These are phyloP conservation scores for Telmatochromis brichardi DNA, from an alignment of 2,113 vertebrate species.

Conservation along the genomic window DNA sequence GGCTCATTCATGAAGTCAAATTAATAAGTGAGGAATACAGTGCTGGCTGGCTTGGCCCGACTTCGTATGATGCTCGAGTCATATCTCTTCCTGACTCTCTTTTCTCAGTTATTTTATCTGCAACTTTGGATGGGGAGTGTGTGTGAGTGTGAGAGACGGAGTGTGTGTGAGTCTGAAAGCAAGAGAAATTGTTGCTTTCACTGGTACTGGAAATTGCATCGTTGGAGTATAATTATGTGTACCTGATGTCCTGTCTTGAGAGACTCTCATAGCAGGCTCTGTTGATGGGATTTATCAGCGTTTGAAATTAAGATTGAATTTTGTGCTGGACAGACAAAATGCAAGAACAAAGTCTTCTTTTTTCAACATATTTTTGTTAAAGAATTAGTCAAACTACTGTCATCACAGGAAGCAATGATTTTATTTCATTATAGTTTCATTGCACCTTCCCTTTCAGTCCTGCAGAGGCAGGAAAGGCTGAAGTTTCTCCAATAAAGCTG, in stretches of 20 bases:
- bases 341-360: background rate
- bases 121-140: background rate
- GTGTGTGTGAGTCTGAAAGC: background rate
- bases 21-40: slow-evolving; percentile 55
- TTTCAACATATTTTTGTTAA: background rate
- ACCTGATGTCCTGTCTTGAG: background rate
- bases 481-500: background rate
- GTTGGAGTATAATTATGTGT: slow-evolving; percentile 4
- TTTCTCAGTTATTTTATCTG: slow-evolving; percentile 41
- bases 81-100: slow-evolving; percentile 6
- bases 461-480: background rate
- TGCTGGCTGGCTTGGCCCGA: background rate
- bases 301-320: background rate
- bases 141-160: background rate
- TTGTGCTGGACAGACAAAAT: background rate
- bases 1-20: slow-evolving; percentile 52
- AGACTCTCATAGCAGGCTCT: background rate
- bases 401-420: background rate
- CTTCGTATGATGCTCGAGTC: background rate
- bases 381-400: background rate
- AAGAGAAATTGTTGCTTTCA: background rate
- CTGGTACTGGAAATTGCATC: background rate
- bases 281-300: background rate
- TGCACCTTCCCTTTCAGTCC: background rate
- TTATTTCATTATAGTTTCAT: background rate